Percentiles rank a stretch among this genome's conserved stretches.
Conservation (phyloP, 2,113 vertebrate species). For the Cavia porcellus region DNA sequence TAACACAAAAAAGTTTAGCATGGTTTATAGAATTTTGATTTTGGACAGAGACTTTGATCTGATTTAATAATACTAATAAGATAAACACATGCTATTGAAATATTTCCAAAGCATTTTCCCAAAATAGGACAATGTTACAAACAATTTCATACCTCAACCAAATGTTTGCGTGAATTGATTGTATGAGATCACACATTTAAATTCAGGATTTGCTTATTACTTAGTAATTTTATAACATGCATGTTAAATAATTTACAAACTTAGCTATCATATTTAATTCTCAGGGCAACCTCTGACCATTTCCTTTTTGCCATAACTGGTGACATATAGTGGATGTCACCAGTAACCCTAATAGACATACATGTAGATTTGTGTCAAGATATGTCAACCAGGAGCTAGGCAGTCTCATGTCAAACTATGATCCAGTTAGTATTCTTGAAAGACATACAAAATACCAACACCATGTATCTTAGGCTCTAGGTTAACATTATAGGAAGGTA, state of each 20-base stretch:
- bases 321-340: neutral
- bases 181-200: neutral
- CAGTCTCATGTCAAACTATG: too few species aligned
- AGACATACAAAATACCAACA: neutral
- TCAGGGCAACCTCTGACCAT: neutral
- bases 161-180: neutral
- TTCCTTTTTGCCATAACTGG: neutral
- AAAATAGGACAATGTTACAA: neutral
- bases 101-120: neutral
- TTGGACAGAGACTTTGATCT: neutral
- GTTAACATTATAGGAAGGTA: neutral
- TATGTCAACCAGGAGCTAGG: neutral
- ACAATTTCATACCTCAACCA: neutral
- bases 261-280: neutral
- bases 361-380: neutral
- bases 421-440: neutral
- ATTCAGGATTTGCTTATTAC: neutral
- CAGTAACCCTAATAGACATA: neutral
- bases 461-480: neutral
- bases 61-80: neutral
- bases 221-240: neutral
- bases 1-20: neutral
- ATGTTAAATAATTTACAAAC: neutral
- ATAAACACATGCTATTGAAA: neutral
- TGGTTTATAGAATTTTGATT: neutral